Evolutionary conservation across 2,113 vertebrate species (phyloP), one percentile per base, ranked within the genome.

Genomic region (Gracilinanus agilis): DNA sequence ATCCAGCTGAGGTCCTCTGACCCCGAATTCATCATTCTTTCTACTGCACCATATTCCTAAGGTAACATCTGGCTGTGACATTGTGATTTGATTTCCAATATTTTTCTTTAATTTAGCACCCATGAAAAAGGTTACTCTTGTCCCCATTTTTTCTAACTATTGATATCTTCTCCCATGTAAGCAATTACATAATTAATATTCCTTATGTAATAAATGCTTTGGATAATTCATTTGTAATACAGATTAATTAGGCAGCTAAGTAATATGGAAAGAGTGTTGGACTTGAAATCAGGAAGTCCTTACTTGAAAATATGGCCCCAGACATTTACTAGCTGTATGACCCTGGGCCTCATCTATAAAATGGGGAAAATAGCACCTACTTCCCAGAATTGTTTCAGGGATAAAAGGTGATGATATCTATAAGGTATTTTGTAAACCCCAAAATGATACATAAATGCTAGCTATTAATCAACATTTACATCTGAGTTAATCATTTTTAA

Each of bases 131-230:
- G 24, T 58, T 88, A 7, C 21, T 44, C 25, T 27, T 54, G 3
- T 9, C 21, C 53, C 89, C 44, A 27, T 92, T 90, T 34, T 58
- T 67, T 93, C 58, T 88, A 16, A 24, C 90, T 83, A 21, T 24
- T 34, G 44, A 11, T 90, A 44, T 95, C 56, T 94, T 89, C 83
- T 90, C 34, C 89, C 56, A n/a, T 92, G 55, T 61, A 91, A 95
- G 34, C 29, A 92, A 34, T 93, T 90, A 93, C 0, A 40, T 89
- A 91, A 58, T 40, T 55, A 83, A 95, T 24, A 2, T 54, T 67
- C n/a, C 54, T 92, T 61, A 55, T 19, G 24, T 40, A 19, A 40
- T 40, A 19, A n/a, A 23, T 40, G 67, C 23, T 83, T 83, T 16
- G n/a, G 40, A 83, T 34, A 83, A 83, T 6, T 83, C n/a, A 83